Evolutionary conservation across 2,888 invertebrate genomes (phyloP).

Genomic region (Biston stratarius): DNA sequence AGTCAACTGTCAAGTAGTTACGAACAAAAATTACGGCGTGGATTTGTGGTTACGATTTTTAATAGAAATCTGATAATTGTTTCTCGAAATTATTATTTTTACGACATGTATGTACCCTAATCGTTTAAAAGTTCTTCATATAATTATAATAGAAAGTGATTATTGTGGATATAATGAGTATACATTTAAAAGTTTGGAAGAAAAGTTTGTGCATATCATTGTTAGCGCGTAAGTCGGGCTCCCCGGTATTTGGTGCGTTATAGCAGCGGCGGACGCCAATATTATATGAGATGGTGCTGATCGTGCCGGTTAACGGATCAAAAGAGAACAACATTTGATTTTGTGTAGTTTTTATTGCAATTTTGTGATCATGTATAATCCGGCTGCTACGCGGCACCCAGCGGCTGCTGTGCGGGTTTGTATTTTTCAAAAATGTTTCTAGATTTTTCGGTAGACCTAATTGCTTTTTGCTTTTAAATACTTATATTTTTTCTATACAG

Average conservation of each 20-base stretch:
- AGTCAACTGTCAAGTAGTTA: not conserved
- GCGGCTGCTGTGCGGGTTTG: conserved; percentile 90
- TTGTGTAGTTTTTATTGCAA: conserved; percentile 51
- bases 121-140: conserved; percentile 15
- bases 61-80: conserved; percentile 63
- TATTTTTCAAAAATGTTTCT: conserved; percentile 51
- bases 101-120: conserved; percentile 11
- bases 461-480: no score
- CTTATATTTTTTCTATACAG: conserved; percentile 72
- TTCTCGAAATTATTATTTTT: conserved; percentile 51
- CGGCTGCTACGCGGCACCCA: conserved; percentile 92
- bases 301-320: conserved; percentile 67
- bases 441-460: conserved; percentile 14
- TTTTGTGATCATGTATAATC: conserved; percentile 87
- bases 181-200: conserved; percentile 77
- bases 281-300: conserved; percentile 74
- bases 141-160: conserved; percentile 56
- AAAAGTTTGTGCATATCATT: conserved; percentile 85
- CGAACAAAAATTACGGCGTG: conserved; percentile 80
- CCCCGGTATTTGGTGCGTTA: conserved; percentile 73
- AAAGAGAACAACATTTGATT: conserved; percentile 76
- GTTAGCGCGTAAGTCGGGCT: conserved; percentile 73
- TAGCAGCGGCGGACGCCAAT: conserved; percentile 69
- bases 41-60: conserved; percentile 76
- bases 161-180: conserved; percentile 75